Evolutionary conservation across 2,797 vertebrate genomes (phyloP).

Genomic region (Phoeniculus purpureus): DNA sequence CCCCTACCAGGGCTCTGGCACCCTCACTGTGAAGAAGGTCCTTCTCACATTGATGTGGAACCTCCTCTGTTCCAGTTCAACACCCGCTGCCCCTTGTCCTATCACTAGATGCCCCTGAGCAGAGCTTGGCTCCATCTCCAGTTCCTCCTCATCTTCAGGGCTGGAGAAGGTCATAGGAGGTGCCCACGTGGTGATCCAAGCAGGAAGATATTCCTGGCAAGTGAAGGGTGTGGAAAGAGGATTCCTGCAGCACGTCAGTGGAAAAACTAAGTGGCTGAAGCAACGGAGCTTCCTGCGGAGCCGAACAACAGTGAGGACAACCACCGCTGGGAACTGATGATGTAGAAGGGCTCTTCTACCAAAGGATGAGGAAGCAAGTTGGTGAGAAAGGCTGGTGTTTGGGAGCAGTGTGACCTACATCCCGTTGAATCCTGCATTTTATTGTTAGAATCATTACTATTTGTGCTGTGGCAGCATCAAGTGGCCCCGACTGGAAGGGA

Average conservation of each 20-base stretch:
- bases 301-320: slow-evolving; percentile 55
- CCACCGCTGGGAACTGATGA: slow-evolving; percentile 59
- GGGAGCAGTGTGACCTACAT: slow-evolving; percentile 37
- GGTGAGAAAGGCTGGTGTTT: slow-evolving; percentile 31
- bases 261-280: slow-evolving; percentile 36
- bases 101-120: too few species aligned
- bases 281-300: slow-evolving; percentile 61
- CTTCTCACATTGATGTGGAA: too few species aligned
- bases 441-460: slow-evolving; percentile 67
- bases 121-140: not conserved
- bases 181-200: not conserved
- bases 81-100: too few species aligned
- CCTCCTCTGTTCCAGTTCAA: too few species aligned
- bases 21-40: too few species aligned
- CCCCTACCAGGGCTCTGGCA: too few species aligned
- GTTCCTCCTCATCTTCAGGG: not conserved
- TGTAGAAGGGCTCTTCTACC: slow-evolving; percentile 11
- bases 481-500: slow-evolving; percentile 43
- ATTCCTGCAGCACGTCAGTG: slow-evolving; percentile 21
- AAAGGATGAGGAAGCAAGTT: slow-evolving; percentile 50
- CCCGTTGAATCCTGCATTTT: slow-evolving; percentile 56
- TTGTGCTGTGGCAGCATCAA: slow-evolving; percentile 51
- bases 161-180: not conserved
- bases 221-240: slow-evolving; percentile 43
- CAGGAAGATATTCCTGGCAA: not conserved